Percentiles rank a stretch among this genome's conserved stretches.
Evolutionary conservation across 2,797 vertebrate species (phyloP).

Genomic region (Enteromius fasciolatus): DNA sequence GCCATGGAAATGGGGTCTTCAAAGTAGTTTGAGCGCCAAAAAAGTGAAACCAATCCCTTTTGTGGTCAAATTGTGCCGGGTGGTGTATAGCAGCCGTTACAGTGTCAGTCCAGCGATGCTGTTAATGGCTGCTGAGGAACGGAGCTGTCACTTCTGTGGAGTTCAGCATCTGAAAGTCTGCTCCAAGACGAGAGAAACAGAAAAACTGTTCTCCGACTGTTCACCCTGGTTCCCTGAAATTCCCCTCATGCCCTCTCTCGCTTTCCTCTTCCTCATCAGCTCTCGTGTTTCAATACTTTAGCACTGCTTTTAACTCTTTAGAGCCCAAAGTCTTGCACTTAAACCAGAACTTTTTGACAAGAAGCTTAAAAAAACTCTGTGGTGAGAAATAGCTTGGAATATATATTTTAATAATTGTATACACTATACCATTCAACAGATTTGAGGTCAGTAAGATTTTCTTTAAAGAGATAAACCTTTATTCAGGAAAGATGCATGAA

Average conservation of each 20-base stretch:
- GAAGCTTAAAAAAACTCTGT: neutral
- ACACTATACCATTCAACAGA: neutral
- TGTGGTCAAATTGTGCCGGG: constrained; percentile 49
- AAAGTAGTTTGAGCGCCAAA: constrained; percentile 70
- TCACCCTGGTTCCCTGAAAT: constrained; percentile 64
- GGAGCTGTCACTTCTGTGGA: constrained; percentile 38
- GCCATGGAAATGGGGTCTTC: constrained; percentile 87
- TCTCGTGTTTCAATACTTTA: constrained; percentile 74
- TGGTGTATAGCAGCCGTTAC: constrained; percentile 1
- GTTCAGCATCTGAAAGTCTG: constrained; percentile 17
- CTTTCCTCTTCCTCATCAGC: constrained; percentile 59
- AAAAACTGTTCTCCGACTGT: constrained; percentile 30
- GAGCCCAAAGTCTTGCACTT: constrained; percentile 34
- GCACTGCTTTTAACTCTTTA: constrained; percentile 68
- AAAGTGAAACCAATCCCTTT: constrained; percentile 65
- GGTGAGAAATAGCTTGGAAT: neutral
- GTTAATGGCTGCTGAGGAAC: constrained; percentile 28
- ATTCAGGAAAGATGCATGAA: neutral
- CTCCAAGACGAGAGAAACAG: constrained; percentile 16
- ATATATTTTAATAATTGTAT: neutral
- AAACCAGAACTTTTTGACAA: neutral
- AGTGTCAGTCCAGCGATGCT: constrained; percentile 30
- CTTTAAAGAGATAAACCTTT: neutral
- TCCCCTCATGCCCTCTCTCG: constrained; percentile 57
- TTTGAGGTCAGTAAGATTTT: neutral